These are phyloP conservation scores for Carassius carassius DNA, from an alignment of 2,113 vertebrate genomes.

Conservation along the genomic window DNA sequence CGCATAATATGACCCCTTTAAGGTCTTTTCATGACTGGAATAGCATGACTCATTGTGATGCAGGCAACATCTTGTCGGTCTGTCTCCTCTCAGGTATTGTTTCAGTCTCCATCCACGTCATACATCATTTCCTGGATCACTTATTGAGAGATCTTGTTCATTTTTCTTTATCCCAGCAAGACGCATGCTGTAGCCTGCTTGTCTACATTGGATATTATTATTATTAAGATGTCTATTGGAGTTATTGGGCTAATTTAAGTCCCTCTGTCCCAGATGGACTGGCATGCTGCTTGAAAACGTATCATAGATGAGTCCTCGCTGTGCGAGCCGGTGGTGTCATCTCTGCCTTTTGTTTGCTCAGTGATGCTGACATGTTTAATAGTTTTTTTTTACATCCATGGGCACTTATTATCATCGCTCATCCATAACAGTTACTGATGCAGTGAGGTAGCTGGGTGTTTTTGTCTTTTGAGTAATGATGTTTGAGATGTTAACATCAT, in stretches of 20 bases:
- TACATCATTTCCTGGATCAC: not conserved
- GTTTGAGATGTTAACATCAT: not conserved
- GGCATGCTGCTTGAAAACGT: constrained; percentile 18
- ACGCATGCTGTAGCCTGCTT: not conserved
- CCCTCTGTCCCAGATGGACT: constrained; percentile 37
- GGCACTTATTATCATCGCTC: not conserved
- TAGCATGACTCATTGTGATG: constrained; percentile 12
- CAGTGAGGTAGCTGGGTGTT: not conserved
- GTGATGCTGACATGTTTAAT: constrained; percentile 20
- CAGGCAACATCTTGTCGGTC: constrained; percentile 17
- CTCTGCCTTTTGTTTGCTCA: constrained; percentile 18
- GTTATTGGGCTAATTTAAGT: constrained; percentile 41
- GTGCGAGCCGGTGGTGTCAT: constrained; percentile 20
- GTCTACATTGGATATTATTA: constrained; percentile 37
- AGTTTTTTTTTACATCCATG: constrained; percentile 8
- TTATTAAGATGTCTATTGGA: constrained; percentile 34
- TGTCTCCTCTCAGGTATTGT: constrained; percentile 18
- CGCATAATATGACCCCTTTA: too few relatives aligned
- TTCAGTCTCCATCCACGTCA: constrained; percentile 9
- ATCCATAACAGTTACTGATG: constrained; percentile 12
- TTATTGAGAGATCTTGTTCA: not conserved
- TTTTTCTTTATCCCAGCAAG: constrained; percentile 5
- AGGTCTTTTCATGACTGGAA: not conserved
- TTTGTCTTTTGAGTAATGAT: not conserved
- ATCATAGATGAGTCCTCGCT: constrained; percentile 9